Evolutionary conservation across 2,888 invertebrate genomes (phyloP), one percentile per base, ranked within the genome.

Genomic region (Podabrus alpinus): DNA sequence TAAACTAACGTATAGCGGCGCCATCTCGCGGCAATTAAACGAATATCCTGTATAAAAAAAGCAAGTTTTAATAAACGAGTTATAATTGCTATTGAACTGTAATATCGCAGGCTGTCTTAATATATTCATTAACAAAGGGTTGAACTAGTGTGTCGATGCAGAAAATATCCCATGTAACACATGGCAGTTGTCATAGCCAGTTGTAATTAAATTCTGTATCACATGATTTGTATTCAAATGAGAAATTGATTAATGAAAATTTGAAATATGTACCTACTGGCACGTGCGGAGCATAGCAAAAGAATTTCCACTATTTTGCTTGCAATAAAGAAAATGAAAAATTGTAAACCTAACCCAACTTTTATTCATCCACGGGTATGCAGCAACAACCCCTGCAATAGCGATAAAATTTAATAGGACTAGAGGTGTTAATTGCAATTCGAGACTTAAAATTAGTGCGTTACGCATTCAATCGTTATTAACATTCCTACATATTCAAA

Each of bases 401-500:
- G 62, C 62, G 21, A 64, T 64, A 64, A 21, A 64, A 64, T 64
- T 64, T 64, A 19, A 64, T n/a, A 19, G 21, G n/a, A 64, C 17
- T n/a, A 61, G 11, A 64, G 62, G 62, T 64, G 62, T 64, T 21
- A 64, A 64, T 64, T 64, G 62, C 62, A 64, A 64, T 64, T 64
- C 19, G 21, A 21, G 17, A 64, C 21, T 64, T 64, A 21, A 64
- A 64, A 64, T 68, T 66, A 66, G 21, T 25, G 70, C 70, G 45
- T 70, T 17, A 69, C 66, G 25, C 68, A 71, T 66, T 75, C 64
- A 61, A 64, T 64, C 64, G 64, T 71, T 71, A 75, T 75, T 75
- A 72, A 72, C 71, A 68, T 75, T 75, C 75, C 45, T 66, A 71
- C 62, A 64, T 75, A 72, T 19, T 72, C 71, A 15, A 71, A 60